phyloP scores from a whole-genome alignment of 92 coral and sea anemone species.

The Meandrina meandrites region DNA sequence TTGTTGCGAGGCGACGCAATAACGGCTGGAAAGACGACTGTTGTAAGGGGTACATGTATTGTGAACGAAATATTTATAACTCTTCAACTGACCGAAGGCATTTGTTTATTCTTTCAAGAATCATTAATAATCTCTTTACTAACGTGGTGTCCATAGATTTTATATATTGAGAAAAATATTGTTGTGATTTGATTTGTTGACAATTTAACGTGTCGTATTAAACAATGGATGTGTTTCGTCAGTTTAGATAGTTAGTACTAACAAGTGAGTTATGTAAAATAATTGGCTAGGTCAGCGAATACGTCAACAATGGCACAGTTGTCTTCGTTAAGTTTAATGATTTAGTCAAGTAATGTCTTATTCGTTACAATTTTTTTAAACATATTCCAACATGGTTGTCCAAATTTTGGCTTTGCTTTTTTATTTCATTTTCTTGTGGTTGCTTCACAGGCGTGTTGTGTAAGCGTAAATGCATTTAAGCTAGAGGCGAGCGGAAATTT shows the following conservation, averaged over 20 bases:
- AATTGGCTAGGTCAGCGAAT: conserved; percentile 47
- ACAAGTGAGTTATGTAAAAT: conserved; percentile 12
- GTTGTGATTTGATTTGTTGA: conserved; percentile 45
- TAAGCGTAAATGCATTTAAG: neutral
- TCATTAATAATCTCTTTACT: conserved; percentile 19
- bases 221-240: conserved; percentile 46
- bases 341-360: neutral
- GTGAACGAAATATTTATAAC: conserved; percentile 19
- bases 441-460: neutral
- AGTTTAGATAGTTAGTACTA: conserved; percentile 24
- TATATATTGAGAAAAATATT: conserved; percentile 29
- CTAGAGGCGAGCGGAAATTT: neutral
- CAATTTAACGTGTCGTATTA: conserved; percentile 35
- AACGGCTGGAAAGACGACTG: neutral
- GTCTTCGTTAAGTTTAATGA: conserved; percentile 2
- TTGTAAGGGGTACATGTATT: neutral
- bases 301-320: conserved; percentile 7
- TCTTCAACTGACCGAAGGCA: conserved; percentile 39
- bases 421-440: neutral
- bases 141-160: conserved; percentile 46
- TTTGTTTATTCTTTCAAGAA: conserved; percentile 39
- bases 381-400: conserved; percentile 1
- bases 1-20: conserved; percentile 1
- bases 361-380: neutral
- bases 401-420: conserved; percentile 16